Conservation (phyloP, 1,140 invertebrate species). For the Drosophila ercepeae region DNA sequence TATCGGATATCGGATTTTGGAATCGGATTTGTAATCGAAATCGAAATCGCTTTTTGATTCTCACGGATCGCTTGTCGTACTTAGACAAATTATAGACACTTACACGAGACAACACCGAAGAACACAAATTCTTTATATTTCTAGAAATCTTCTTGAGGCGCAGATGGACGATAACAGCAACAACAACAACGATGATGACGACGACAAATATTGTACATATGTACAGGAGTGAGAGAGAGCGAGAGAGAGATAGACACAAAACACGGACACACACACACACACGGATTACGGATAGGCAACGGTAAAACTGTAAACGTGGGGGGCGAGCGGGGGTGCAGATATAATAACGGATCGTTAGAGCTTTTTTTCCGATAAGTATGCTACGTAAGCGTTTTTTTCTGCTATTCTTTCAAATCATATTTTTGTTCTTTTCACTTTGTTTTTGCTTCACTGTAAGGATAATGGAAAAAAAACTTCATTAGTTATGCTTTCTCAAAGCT, state of each 20-base stretch:
- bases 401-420: slow-evolving; percentile 18
- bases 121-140: slow-evolving; percentile 77
- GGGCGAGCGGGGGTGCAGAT: background rate
- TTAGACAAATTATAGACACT: slow-evolving; percentile 79
- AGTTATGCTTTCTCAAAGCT: background rate
- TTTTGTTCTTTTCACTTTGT: slow-evolving; percentile 8
- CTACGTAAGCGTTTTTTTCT: background rate
- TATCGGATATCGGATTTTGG: slow-evolving; percentile 3
- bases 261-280: slow-evolving; percentile 31
- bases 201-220: slow-evolving; percentile 80
- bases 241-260: slow-evolving; percentile 48
- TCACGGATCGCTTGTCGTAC: slow-evolving; percentile 73
- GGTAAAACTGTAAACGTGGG: slow-evolving; percentile 12
- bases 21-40: background rate
- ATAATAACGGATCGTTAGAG: slow-evolving; percentile 4
- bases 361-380: slow-evolving; percentile 24
- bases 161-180: slow-evolving; percentile 48
- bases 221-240: slow-evolving; percentile 63
- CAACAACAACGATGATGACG: slow-evolving; percentile 70
- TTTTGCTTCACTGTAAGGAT: slow-evolving; percentile 21
- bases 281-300: slow-evolving; percentile 22
- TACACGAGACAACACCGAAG: slow-evolving; percentile 79
- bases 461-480: background rate
- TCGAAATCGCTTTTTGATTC: slow-evolving; percentile 41
- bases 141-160: slow-evolving; percentile 22